phyloP scores from a whole-genome alignment of 2,888 invertebrate species.

The Hemicrepidius hirtus region DNA sequence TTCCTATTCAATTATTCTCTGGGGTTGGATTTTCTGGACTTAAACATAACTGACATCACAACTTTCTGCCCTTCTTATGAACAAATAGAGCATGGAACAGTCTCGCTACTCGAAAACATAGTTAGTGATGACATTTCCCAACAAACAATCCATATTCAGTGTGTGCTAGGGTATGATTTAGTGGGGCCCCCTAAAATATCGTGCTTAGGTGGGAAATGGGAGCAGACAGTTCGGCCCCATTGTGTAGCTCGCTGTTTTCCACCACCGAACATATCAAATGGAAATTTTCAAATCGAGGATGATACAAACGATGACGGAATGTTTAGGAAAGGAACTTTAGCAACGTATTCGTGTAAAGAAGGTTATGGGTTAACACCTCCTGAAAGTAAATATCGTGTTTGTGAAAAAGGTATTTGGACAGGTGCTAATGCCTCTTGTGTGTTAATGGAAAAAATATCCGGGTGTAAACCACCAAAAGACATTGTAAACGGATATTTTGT shows the following conservation, averaged over 20 bases:
- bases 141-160: slow-evolving; percentile 60
- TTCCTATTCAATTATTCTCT: slow-evolving; percentile 36
- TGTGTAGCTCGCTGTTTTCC: slow-evolving; percentile 65
- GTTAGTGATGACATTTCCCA: slow-evolving; percentile 43
- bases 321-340: slow-evolving; percentile 67
- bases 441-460: slow-evolving; percentile 56
- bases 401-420: slow-evolving; percentile 70
- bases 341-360: slow-evolving; percentile 65
- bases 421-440: slow-evolving; percentile 67
- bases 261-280: slow-evolving; percentile 67
- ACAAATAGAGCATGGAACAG: slow-evolving; percentile 60
- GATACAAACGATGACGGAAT: slow-evolving; percentile 60
- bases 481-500: slow-evolving; percentile 68
- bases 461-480: slow-evolving; percentile 64
- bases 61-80: slow-evolving; percentile 61
- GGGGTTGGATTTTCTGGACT: slow-evolving; percentile 44
- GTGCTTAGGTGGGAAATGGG: slow-evolving; percentile 68
- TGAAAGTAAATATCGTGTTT: slow-evolving; percentile 67
- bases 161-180: slow-evolving; percentile 66
- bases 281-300: slow-evolving; percentile 64
- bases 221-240: slow-evolving; percentile 57
- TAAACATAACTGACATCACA: slow-evolving; percentile 49
- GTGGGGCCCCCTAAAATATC: slow-evolving; percentile 66
- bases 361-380: slow-evolving; percentile 65
- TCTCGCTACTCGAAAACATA: slow-evolving; percentile 50